phyloP scores from a whole-genome alignment of 2,888 invertebrate genomes.

The Rhimphoctona megacephalus region DNA sequence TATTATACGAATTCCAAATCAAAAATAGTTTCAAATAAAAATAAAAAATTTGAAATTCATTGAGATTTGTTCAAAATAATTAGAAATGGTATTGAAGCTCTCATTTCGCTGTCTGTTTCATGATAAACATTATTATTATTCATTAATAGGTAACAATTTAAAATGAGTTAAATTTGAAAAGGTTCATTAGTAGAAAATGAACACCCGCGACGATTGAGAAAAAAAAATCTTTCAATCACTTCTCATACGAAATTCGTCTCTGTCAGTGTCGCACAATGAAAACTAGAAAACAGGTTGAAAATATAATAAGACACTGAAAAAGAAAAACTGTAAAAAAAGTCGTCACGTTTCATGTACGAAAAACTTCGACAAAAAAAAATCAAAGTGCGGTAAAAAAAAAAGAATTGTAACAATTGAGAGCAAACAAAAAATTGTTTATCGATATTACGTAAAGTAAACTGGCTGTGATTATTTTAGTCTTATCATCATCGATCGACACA shows the following conservation, averaged over 20 bases:
- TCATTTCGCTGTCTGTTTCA: background rate
- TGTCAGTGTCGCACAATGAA: background rate
- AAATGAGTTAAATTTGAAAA: background rate
- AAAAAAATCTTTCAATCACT: background rate
- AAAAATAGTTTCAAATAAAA: background rate
- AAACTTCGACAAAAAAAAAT: background rate
- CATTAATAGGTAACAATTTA: background rate
- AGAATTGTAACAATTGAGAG: constrained; percentile 2
- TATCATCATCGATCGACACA: constrained; percentile 73
- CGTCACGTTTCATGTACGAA: background rate
- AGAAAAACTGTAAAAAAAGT: background rate
- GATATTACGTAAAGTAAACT: constrained; percentile 80
- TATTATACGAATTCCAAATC: background rate
- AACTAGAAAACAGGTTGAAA: background rate
- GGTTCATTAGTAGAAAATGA: background rate
- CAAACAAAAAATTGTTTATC: constrained; percentile 73
- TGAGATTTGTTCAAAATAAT: background rate
- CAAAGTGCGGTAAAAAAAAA: background rate
- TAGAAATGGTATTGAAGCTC: background rate
- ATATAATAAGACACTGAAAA: background rate
- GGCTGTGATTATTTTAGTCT: constrained; percentile 84
- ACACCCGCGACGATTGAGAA: background rate
- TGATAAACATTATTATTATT: background rate
- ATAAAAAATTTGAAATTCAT: background rate
- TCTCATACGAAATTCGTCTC: background rate